Conservation (phyloP, 2,888 invertebrate genomes). For the Sisyra terminalis region DNA sequence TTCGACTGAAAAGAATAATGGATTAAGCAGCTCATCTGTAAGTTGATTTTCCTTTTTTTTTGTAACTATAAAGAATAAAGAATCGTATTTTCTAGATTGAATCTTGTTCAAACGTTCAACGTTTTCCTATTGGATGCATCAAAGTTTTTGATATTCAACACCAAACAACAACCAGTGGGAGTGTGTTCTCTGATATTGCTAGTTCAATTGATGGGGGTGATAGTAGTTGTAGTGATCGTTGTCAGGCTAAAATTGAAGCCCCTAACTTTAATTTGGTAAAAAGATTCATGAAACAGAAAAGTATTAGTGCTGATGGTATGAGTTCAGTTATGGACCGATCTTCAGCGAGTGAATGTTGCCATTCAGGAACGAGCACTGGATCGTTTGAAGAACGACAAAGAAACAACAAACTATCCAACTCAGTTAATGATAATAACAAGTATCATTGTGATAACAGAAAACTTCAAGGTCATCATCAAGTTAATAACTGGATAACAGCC, state of each 20-base stretch:
- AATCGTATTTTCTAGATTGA: constrained; percentile 4
- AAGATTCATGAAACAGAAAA: constrained; percentile 80
- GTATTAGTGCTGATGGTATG: constrained; percentile 61
- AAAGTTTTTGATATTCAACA: constrained; percentile 29
- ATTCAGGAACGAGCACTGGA: constrained; percentile 40
- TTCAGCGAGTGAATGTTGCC: constrained; percentile 46
- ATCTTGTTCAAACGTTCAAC: constrained; percentile 9
- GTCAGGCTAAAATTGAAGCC: constrained; percentile 30
- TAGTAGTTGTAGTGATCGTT: constrained; percentile 15
- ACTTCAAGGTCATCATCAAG: neutral
- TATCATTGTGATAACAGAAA: constrained; percentile 1
- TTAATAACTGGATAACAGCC: neutral
- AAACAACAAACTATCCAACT: constrained; percentile 2
- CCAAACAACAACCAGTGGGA: constrained; percentile 20
- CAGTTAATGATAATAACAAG: constrained; percentile 4
- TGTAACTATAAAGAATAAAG: constrained; percentile 11
- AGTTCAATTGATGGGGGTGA: constrained; percentile 24
- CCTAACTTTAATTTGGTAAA: constrained; percentile 70
- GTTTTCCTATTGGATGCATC: constrained; percentile 18
- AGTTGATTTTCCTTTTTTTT: constrained; percentile 11
- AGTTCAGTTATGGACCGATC: constrained; percentile 51
- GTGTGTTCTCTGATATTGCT: constrained; percentile 25
- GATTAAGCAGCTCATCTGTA: constrained; percentile 52
- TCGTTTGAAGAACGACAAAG: constrained; percentile 31
- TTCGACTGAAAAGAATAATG: constrained; percentile 8